Base-by-base conservation (phyloP, 2,113 vertebrate species). In the Anolis carolinensis region DNA sequence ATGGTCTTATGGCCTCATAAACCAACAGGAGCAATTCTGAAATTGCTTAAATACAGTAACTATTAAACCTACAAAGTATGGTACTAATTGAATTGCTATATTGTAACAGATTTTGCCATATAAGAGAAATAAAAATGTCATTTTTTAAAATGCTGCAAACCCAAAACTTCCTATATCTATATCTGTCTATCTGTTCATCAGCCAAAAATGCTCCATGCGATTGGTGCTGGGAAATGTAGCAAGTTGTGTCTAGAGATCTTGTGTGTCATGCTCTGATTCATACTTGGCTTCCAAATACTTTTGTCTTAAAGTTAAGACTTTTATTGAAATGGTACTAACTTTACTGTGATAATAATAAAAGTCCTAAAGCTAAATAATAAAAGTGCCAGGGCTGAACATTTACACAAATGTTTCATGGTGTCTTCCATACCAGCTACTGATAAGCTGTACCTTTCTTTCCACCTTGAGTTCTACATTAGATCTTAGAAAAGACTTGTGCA, bases 31-130 rank as follows among this genome's bases (percentile, higher is more conserved):
- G 50, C 88, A 63, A 84, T 92, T 36, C 67, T 84, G 92, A 94
- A 95, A 93, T 92, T 84, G 87, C 86, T 95, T 95, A 94, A 95
- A 94, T 92, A 90, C 85, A 92, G 93, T 90, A 92, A 88, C 82
- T 92, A 88, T 90, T 92, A 89, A 95, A 94, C 91, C 83, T 82
- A 92, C 36, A 92, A 95, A 88, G 68, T 89, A 89, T 50, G 88
- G 62, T 85, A 90, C 90, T 96, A 92, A 95, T 94, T 90, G 50
- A 95, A 95, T 92, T 93, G 44, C 88, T 85, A 92, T 83, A 90
- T 91, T 93, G 73, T 88, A 89, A 88, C 92, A 84, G 91, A 89
- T 88, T 92, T 95, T 94, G 89, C 86, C 86, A 84, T 93, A 91
- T 68, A 65, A 88, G 87, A 89, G 92, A 94, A 74, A 83, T 91